Conservation (phyloP, 2,797 vertebrate species). For the Cottoperca gobio region DNA sequence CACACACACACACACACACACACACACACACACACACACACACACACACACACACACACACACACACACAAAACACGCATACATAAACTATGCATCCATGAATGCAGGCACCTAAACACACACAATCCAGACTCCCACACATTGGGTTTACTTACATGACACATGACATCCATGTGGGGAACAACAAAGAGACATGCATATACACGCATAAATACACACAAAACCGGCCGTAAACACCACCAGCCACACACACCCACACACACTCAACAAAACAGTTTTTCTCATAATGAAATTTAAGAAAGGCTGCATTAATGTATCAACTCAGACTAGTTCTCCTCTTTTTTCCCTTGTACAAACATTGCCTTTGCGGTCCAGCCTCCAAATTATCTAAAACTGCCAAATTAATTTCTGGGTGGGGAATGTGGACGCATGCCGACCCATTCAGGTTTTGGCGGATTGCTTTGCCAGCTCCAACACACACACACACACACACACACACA, state of each 20-base stretch:
- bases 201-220: slow-evolving; percentile 22
- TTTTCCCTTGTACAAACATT: neutral
- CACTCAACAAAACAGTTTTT: no score
- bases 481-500: slow-evolving; percentile 2
- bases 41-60: slow-evolving; percentile 15
- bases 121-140: slow-evolving; percentile 52
- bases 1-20: slow-evolving; percentile 1
- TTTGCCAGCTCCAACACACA: slow-evolving; percentile 38
- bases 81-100: slow-evolving; percentile 11
- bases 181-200: slow-evolving; percentile 42
- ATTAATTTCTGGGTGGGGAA: slow-evolving; percentile 33
- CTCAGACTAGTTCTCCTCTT: slow-evolving; percentile 5
- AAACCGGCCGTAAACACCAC: slow-evolving; percentile 59
- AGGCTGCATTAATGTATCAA: slow-evolving; percentile 54
- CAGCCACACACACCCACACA: slow-evolving; percentile 59
- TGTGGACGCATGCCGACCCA: slow-evolving; percentile 37
- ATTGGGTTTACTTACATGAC: slow-evolving; percentile 54
- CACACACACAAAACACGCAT: neutral
- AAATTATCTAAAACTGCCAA: slow-evolving; percentile 41
- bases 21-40: neutral
- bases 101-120: slow-evolving; percentile 25
- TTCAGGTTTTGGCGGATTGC: slow-evolving; percentile 41
- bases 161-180: slow-evolving; percentile 57
- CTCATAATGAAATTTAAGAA: slow-evolving; percentile 38
- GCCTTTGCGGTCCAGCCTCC: slow-evolving; percentile 17